A percentile compares a stretch with the other conserved stretches of the same genome.
phyloP scores from a whole-genome alignment of 2,113 vertebrate genomes.

The Panthera uncia region DNA sequence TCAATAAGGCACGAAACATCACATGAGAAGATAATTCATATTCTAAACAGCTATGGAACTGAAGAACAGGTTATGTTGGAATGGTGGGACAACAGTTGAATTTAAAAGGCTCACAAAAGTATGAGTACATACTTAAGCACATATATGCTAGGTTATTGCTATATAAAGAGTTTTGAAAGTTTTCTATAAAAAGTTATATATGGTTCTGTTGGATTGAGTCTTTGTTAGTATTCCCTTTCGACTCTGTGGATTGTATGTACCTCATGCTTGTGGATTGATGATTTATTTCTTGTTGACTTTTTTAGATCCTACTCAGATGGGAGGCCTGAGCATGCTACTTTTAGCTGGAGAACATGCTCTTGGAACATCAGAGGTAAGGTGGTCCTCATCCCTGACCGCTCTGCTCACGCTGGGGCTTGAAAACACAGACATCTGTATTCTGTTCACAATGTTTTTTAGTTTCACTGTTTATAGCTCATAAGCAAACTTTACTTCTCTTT shows the following conservation, averaged over 20 bases:
- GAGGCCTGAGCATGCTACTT: conserved; percentile 98
- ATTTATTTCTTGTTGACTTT: conserved; percentile 73
- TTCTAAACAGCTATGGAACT: background rate
- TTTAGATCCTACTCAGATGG: conserved; percentile 98
- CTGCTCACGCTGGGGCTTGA: background rate
- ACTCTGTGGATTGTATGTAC: background rate
- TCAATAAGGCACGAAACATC: background rate
- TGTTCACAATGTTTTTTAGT: background rate
- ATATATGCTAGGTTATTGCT: background rate
- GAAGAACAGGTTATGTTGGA: background rate
- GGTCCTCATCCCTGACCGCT: background rate
- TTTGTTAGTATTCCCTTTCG: conserved; percentile 69
- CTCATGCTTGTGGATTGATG: conserved; percentile 73
- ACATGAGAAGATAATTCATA: background rate
- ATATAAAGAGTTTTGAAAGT: conserved; percentile 70
- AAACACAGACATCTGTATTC: background rate
- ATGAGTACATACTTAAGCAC: background rate
- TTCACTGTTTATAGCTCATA: background rate
- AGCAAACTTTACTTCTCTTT: background rate
- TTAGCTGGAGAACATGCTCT: conserved; percentile 97
- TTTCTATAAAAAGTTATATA: conserved; percentile 74
- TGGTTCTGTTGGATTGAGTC: conserved; percentile 71
- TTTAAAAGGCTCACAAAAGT: background rate
- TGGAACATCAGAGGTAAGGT: conserved; percentile 94
- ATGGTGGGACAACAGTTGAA: background rate